Conservation (phyloP, 2,113 vertebrate genomes). For the Rostratula benghalensis region DNA sequence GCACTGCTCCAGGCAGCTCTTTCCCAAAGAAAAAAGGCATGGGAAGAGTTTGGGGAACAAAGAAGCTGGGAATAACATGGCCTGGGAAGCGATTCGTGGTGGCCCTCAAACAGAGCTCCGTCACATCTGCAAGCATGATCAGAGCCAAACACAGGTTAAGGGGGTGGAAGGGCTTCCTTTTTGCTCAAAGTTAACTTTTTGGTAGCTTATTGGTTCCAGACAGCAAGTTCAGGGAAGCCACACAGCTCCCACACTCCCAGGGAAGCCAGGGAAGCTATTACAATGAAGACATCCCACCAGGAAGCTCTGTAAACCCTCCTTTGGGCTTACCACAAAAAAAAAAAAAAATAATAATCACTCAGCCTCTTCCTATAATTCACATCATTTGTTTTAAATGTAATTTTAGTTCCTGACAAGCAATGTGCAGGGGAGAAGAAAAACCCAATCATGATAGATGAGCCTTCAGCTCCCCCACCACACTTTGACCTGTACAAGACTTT, state of each 20-base stretch:
- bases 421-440: background rate
- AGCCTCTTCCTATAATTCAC: background rate
- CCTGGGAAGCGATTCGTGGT: background rate
- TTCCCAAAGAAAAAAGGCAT: background rate
- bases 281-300: background rate
- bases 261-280: background rate
- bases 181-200: background rate
- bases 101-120: background rate
- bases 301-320: background rate
- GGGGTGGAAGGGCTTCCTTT: background rate
- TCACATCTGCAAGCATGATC: background rate
- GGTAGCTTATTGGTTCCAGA: background rate
- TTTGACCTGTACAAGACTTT: background rate
- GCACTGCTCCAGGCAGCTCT: background rate
- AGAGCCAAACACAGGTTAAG: background rate
- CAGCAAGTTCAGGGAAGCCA: background rate
- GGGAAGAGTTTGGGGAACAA: background rate
- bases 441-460: background rate
- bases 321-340: background rate
- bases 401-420: background rate
- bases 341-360: background rate
- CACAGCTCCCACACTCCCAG: background rate
- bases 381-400: background rate
- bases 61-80: background rate
- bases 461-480: background rate